A percentile compares a stretch with the other conserved stretches of the same genome.
Evolutionary conservation across 1,140 invertebrate genomes (phyloP).

Genomic region (Frieseomelitta varia): DNA sequence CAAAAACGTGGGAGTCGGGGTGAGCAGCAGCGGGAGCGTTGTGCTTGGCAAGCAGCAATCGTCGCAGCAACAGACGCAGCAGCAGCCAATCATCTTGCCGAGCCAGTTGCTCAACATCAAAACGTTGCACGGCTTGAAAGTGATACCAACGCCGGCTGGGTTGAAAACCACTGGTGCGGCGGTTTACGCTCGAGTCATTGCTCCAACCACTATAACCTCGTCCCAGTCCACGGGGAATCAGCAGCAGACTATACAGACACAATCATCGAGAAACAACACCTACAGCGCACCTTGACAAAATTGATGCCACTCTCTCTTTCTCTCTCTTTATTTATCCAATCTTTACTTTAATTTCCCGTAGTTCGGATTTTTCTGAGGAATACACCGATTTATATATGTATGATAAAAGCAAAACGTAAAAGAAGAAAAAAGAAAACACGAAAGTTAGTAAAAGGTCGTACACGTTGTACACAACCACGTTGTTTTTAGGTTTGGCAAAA

Average conservation of each 20-base stretch:
- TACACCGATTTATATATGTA: conserved; percentile 6
- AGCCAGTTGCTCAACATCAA: conserved; percentile 87
- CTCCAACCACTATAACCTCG: conserved; percentile 76
- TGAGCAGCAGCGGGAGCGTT: conserved; percentile 69
- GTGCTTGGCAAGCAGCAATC: conserved; percentile 75
- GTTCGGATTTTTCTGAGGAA: not conserved
- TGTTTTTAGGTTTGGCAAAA: not conserved
- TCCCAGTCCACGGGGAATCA: conserved; percentile 69
- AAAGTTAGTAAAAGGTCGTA: not conserved
- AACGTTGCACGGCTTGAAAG: conserved; percentile 86
- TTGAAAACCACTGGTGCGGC: conserved; percentile 78
- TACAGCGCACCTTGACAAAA: conserved; percentile 71
- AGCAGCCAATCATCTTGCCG: conserved; percentile 85
- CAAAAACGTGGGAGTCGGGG: conserved; percentile 78
- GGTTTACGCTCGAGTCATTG: conserved; percentile 79
- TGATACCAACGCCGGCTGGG: conserved; percentile 84
- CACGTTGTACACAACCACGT: not conserved
- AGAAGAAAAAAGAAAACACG: not conserved
- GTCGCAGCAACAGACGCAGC: conserved; percentile 76
- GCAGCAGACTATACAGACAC: conserved; percentile 60
- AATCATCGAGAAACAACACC: conserved; percentile 71
- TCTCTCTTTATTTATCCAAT: conserved; percentile 6
- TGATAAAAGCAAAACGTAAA: conserved; percentile 3
- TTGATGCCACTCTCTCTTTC: conserved; percentile 31
- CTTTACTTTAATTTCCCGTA: conserved; percentile 18